These are phyloP conservation scores for Phoeniculus purpureus DNA, from an alignment of 2,797 vertebrate genomes.

Conservation along the genomic window DNA sequence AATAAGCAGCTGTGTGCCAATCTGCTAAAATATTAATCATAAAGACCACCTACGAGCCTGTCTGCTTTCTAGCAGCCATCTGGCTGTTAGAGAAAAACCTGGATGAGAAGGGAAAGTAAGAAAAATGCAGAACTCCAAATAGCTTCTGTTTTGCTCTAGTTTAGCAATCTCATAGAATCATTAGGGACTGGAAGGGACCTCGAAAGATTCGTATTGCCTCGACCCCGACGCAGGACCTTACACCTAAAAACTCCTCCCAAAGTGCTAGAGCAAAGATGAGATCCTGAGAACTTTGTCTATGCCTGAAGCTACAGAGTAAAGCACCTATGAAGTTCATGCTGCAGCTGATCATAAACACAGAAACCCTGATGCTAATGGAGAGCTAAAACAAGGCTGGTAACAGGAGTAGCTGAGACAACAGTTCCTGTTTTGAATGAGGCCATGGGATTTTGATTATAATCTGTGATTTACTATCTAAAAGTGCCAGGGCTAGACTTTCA, in stretches of 20 bases:
- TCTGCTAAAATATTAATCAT: slow-evolving; percentile 47
- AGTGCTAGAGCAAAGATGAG: background rate
- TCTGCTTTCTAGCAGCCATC: slow-evolving; percentile 37
- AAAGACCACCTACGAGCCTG: slow-evolving; percentile 19
- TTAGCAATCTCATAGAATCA: too few species aligned
- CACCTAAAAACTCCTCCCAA: background rate
- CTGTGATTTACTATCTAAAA: background rate
- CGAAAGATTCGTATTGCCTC: too few species aligned
- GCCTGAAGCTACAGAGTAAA: background rate
- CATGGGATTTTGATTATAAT: background rate
- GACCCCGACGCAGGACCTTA: too few species aligned
- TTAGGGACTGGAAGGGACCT: too few species aligned
- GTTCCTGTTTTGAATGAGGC: background rate
- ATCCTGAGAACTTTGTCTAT: background rate
- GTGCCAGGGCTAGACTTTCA: background rate
- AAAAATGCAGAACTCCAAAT: background rate
- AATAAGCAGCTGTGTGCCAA: background rate
- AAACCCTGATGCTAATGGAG: background rate
- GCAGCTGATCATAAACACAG: background rate
- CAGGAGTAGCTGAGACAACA: background rate
- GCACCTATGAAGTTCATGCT: background rate
- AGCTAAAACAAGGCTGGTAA: background rate
- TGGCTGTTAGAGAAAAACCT: slow-evolving; percentile 37
- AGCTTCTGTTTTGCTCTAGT: background rate
- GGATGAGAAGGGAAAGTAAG: background rate